Evolutionary conservation across 2,797 vertebrate genomes (phyloP).

Genomic region (Muraenolepis orangiensis): DNA sequence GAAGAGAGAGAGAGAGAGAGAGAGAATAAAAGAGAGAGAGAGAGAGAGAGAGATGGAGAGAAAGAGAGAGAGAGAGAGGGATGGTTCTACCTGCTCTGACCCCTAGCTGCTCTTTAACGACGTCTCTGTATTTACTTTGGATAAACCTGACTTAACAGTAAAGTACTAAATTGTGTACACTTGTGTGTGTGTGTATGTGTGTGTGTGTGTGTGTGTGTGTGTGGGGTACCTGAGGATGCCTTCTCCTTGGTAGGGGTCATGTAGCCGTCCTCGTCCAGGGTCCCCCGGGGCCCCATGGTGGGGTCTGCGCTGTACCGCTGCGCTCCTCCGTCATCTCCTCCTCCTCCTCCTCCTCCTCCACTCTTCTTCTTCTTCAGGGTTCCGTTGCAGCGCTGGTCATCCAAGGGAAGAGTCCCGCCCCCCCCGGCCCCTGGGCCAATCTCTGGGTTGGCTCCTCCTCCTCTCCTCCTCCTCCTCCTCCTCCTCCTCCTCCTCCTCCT

Average conservation of each 20-base stretch:
- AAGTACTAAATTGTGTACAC: too few relatives aligned
- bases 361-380: conserved; percentile 82
- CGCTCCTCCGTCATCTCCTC: conserved; percentile 79
- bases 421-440: background rate
- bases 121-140: too few relatives aligned
- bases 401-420: conserved; percentile 72
- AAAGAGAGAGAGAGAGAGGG: too few relatives aligned
- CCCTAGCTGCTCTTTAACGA: too few relatives aligned
- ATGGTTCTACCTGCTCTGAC: too few relatives aligned
- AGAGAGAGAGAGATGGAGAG: too few relatives aligned
- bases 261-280: conserved; percentile 89
- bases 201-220: background rate
- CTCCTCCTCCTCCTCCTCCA: conserved; percentile 58
- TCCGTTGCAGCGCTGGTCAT: conserved; percentile 88
- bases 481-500: too few relatives aligned
- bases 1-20: too few relatives aligned
- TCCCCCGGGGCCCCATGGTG: conserved; percentile 76
- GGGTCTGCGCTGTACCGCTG: conserved; percentile 95
- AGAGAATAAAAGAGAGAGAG: too few relatives aligned
- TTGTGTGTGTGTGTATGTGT: background rate
- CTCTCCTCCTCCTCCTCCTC: too few relatives aligned
- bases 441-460: conserved; percentile 55
- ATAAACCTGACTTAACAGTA: too few relatives aligned
- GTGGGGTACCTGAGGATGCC: conserved; percentile 81
- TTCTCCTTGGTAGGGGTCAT: conserved; percentile 95